phyloP scores from a whole-genome alignment of 2,113 vertebrate species.

The Thryonomys swinderianus region DNA sequence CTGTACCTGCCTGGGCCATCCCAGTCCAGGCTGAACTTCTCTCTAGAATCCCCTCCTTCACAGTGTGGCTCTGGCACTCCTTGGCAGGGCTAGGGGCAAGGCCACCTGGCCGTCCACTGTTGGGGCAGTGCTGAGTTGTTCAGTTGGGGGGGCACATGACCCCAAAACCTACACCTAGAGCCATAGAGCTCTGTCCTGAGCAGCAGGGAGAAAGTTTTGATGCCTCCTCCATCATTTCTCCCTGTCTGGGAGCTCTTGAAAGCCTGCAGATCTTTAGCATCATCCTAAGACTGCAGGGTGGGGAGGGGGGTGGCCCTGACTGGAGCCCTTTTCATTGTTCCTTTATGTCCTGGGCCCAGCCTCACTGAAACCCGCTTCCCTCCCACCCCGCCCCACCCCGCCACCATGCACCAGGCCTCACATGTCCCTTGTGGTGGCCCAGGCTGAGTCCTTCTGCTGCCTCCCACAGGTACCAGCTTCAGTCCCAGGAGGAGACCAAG shows the following conservation, averaged over 20 bases:
- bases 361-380: not conserved
- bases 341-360: not conserved
- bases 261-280: not conserved
- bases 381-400: too few species aligned
- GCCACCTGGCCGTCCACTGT: too few species aligned
- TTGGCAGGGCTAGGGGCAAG: too few species aligned
- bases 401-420: not conserved
- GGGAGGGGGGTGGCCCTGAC: not conserved
- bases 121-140: not conserved
- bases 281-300: not conserved
- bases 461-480: slow-evolving; percentile 90
- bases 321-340: not conserved
- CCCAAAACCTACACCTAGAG: not conserved
- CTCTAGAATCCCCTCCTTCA: not conserved
- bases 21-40: not conserved
- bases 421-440: accelerated
- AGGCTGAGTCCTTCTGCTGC: not conserved
- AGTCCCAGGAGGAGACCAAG: slow-evolving; percentile 93
- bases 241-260: accelerated
- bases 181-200: not conserved
- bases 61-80: not conserved
- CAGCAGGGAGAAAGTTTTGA: not conserved
- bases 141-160: not conserved
- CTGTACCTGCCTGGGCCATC: not conserved
- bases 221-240: not conserved